phyloP scores from a whole-genome alignment of 2,888 invertebrate species.

The Diarsia dahlii region DNA sequence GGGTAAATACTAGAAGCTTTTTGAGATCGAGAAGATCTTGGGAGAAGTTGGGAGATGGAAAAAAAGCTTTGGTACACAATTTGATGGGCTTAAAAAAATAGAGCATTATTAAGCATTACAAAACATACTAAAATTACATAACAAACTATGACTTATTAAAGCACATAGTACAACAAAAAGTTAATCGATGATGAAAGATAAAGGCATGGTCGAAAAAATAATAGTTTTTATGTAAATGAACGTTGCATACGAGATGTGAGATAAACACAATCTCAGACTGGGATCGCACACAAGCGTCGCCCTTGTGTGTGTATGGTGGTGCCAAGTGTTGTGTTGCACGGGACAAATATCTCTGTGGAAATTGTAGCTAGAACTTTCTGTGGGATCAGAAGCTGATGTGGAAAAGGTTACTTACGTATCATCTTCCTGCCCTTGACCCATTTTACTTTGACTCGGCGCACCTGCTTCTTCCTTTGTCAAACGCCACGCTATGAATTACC shows the following conservation, averaged over 20 bases:
- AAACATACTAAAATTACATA: constrained; percentile 3
- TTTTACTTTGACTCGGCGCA: too few relatives aligned
- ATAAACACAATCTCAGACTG: constrained; percentile 71
- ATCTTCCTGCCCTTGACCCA: too few relatives aligned
- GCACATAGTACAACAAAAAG: constrained; percentile 70
- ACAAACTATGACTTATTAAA: constrained; percentile 58
- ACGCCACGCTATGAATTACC: too few relatives aligned
- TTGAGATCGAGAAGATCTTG: background rate
- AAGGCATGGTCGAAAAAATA: constrained; percentile 77
- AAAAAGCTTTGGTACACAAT: background rate
- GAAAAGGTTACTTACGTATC: background rate
- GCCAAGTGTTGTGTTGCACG: constrained; percentile 47
- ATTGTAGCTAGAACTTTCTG: background rate
- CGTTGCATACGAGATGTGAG: constrained; percentile 77
- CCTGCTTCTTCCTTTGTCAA: too few relatives aligned
- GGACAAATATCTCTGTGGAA: constrained; percentile 23
- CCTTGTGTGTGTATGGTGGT: constrained; percentile 61
- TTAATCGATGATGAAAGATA: constrained; percentile 79
- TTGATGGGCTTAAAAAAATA: too few relatives aligned
- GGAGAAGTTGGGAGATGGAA: background rate
- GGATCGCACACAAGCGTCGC: constrained; percentile 63
- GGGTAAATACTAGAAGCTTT: background rate
- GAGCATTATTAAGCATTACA: background rate
- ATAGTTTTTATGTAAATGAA: constrained; percentile 87
- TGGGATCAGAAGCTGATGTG: background rate